These are phyloP conservation scores for Drosophila mayaguana DNA, from an alignment of 2,888 invertebrate genomes.

Conservation along the genomic window DNA sequence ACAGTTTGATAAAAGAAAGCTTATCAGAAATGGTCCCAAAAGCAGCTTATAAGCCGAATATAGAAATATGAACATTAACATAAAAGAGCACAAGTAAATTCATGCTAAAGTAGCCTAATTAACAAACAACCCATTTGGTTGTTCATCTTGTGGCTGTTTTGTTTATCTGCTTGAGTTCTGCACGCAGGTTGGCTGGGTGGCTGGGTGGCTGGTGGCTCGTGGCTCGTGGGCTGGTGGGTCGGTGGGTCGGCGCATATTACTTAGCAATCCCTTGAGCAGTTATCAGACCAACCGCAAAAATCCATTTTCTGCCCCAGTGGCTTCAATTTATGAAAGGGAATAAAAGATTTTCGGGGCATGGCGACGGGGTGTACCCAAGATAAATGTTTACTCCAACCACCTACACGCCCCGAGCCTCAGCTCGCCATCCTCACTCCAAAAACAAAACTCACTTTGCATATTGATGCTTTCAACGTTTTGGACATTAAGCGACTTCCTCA, in stretches of 20 bases:
- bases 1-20: neutral
- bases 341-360: constrained; percentile 54
- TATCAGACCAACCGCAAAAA: constrained; percentile 74
- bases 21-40: too few relatives aligned
- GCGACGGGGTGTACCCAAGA: constrained; percentile 43
- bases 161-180: constrained; percentile 4
- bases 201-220: neutral
- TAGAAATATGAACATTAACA: neutral
- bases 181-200: neutral
- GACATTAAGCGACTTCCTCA: constrained; percentile 68
- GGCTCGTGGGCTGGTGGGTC: neutral
- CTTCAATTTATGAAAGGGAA: constrained; percentile 71
- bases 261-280: constrained; percentile 56
- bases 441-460: constrained; percentile 65
- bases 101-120: constrained; percentile 24
- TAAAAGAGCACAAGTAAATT: constrained; percentile 1
- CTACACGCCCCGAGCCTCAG: neutral
- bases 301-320: constrained; percentile 76
- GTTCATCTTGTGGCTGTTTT: constrained; percentile 18
- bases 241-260: constrained; percentile 32
- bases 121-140: constrained; percentile 13
- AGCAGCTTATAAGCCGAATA: neutral
- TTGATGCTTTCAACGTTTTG: constrained; percentile 75
- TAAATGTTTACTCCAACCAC: constrained; percentile 58
- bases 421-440: neutral